Evolutionary conservation across 2,888 invertebrate species (phyloP).

Genomic region (Ischnura elegans): DNA sequence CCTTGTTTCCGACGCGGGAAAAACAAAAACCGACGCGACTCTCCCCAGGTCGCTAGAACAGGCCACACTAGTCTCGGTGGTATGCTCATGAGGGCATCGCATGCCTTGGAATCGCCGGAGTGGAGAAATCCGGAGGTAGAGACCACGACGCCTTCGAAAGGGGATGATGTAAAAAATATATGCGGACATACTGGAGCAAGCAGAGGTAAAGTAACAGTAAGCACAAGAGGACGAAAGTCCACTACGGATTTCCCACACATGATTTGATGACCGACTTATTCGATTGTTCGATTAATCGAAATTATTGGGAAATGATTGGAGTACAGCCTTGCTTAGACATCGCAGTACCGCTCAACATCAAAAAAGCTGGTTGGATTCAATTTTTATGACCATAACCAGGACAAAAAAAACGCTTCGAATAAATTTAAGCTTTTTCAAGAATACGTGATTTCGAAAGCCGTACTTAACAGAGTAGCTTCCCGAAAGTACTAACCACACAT

Average conservation of each 20-base stretch:
- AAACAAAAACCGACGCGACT: slow-evolving; percentile 13
- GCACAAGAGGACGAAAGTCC: neutral
- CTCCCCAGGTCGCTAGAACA: neutral
- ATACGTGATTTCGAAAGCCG: too few relatives aligned
- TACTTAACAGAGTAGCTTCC: too few relatives aligned
- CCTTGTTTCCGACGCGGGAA: neutral
- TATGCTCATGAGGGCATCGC: neutral
- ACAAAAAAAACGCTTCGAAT: too few relatives aligned
- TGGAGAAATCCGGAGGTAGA: neutral
- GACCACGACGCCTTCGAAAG: neutral
- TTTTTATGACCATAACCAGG: too few relatives aligned
- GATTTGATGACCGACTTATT: neutral
- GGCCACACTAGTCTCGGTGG: neutral
- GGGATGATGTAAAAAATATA: neutral
- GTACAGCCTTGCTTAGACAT: too few relatives aligned
- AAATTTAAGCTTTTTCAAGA: too few relatives aligned
- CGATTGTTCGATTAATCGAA: too few relatives aligned
- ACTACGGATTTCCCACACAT: neutral
- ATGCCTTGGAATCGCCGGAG: neutral
- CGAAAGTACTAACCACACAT: too few relatives aligned
- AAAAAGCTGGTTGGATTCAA: too few relatives aligned
- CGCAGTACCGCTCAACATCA: too few relatives aligned
- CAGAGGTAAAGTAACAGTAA: slow-evolving; percentile 4
- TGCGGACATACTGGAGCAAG: neutral
- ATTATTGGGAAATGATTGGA: too few relatives aligned